These are phyloP conservation scores for Microcebus lehilahytsara DNA, from an alignment of 2,113 vertebrate species.

Conservation along the genomic window DNA sequence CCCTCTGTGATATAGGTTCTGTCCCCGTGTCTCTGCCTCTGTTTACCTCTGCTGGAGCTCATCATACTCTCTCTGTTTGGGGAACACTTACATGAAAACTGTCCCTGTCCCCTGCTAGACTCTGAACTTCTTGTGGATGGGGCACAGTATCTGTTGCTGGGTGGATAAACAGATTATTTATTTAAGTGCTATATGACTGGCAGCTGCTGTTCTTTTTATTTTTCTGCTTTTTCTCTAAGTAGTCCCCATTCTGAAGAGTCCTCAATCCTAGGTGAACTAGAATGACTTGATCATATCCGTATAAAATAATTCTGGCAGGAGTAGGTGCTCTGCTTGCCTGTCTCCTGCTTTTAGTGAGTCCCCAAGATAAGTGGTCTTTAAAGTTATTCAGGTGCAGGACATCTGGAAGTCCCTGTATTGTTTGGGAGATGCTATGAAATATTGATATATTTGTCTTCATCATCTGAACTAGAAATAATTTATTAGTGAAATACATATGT, in stretches of 20 bases:
- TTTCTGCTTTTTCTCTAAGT: neutral
- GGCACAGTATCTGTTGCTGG: neutral
- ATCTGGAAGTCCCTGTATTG: neutral
- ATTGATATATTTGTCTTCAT: neutral
- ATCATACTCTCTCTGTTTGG: neutral
- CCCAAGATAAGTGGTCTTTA: neutral
- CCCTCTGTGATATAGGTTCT: neutral
- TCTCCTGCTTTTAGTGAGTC: neutral
- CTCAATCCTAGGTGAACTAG: neutral
- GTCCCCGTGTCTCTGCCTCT: neutral
- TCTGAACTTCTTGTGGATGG: neutral
- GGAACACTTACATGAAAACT: neutral
- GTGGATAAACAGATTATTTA: neutral
- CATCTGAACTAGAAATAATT: neutral
- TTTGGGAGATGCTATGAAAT: neutral
- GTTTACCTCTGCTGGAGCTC: neutral
- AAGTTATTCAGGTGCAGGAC: neutral
- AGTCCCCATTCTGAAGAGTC: neutral
- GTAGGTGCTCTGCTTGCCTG: neutral
- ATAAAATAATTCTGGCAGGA: neutral
- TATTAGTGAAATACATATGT: neutral
- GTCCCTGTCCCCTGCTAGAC: neutral
- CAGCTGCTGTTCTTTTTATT: neutral
- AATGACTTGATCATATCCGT: neutral
- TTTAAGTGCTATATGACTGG: neutral